phyloP scores from a whole-genome alignment of 2,888 invertebrate genomes.

The Ochropleura plecta region DNA sequence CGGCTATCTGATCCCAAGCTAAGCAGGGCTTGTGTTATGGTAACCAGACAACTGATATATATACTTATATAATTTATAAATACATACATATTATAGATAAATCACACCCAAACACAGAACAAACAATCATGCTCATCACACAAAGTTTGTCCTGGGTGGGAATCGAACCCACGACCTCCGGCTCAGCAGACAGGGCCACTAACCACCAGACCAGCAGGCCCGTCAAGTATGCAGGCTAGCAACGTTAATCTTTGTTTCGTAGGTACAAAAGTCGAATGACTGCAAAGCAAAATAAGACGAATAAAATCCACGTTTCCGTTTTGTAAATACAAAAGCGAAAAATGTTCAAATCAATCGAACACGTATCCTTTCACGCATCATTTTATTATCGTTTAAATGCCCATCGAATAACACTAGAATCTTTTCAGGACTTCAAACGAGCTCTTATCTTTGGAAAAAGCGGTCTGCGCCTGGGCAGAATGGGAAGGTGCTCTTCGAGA shows the following conservation, averaged over 20 bases:
- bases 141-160: no score
- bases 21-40: no score
- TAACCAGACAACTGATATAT: no score
- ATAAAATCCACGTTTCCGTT: not conserved
- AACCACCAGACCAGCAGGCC: no score
- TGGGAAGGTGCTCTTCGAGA: constrained; percentile 94
- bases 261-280: not conserved
- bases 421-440: constrained; percentile 93
- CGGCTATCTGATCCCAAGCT: no score
- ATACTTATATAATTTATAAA: no score
- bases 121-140: no score
- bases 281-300: not conserved
- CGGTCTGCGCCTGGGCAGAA: constrained; percentile 94
- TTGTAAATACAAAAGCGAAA: not conserved
- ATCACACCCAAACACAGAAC: no score
- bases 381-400: not conserved
- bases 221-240: not conserved
- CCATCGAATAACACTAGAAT: not conserved
- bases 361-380: not conserved
- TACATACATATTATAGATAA: no score
- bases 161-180: no score
- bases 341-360: not conserved
- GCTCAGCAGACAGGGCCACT: no score
- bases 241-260: not conserved
- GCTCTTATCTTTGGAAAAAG: constrained; percentile 93